Conservation (phyloP, 2,797 vertebrate genomes). For the Hypotaenidia okinawae region DNA sequence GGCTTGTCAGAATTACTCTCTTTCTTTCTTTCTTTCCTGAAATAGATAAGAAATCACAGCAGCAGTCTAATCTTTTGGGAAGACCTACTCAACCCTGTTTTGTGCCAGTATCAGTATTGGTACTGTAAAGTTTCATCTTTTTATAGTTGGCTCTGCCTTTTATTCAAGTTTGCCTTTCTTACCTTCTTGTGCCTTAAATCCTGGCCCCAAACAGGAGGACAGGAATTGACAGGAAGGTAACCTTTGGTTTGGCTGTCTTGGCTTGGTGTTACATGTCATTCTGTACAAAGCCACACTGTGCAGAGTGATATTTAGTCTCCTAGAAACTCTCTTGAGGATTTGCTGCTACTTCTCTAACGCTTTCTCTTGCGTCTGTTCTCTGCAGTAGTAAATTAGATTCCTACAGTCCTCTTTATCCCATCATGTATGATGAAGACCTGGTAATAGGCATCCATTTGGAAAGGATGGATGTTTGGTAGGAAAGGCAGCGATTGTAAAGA, state of each 20-base stretch:
- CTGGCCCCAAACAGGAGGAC: background rate
- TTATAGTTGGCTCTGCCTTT: background rate
- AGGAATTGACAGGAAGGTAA: constrained; percentile 3
- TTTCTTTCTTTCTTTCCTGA: background rate
- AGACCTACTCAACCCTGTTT: background rate
- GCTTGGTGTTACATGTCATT: background rate
- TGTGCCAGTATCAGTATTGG: background rate
- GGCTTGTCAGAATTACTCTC: background rate
- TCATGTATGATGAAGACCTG: constrained; percentile 22
- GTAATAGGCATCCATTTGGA: constrained; percentile 19
- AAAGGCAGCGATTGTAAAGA: background rate
- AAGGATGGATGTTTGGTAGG: background rate
- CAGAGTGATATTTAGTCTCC: background rate
- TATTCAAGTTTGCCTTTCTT: background rate
- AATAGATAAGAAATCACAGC: background rate
- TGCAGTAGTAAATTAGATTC: constrained; percentile 26
- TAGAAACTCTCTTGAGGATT: background rate
- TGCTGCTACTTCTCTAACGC: background rate
- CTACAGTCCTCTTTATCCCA: constrained; percentile 12
- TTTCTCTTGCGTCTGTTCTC: background rate
- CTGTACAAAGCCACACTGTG: background rate
- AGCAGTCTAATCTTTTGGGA: background rate
- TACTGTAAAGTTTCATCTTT: background rate
- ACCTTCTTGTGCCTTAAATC: background rate
- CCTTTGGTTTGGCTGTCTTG: constrained; percentile 4